Conservation (phyloP, 2,888 invertebrate genomes). For the Metalampra italica region DNA sequence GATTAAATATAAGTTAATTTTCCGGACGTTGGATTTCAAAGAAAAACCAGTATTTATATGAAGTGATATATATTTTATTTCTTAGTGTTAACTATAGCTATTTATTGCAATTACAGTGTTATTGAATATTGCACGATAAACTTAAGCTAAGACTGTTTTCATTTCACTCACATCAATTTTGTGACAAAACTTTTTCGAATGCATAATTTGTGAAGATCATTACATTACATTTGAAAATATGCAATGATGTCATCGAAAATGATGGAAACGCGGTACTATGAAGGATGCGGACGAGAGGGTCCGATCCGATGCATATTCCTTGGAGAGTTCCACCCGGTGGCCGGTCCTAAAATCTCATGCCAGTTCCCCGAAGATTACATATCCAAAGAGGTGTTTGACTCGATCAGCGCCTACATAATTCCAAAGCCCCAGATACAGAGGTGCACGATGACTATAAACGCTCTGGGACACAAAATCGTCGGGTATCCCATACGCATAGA, state of each 20-base stretch:
- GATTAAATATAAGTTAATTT: no score
- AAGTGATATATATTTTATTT: neutral
- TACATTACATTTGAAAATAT: no score
- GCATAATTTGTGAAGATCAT: neutral
- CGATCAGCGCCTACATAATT: slow-evolving; percentile 95
- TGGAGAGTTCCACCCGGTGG: slow-evolving; percentile 86
- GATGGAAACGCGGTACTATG: slow-evolving; percentile 76
- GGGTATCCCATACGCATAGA: slow-evolving; percentile 96
- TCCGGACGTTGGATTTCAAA: neutral
- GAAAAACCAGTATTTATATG: neutral
- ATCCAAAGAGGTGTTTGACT: slow-evolving; percentile 95
- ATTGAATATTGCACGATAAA: neutral
- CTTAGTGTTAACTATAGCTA: neutral
- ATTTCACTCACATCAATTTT: no score
- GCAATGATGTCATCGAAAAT: slow-evolving; percentile 36
- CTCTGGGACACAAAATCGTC: slow-evolving; percentile 90
- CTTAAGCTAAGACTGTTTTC: no score
- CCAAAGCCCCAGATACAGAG: slow-evolving; percentile 95
- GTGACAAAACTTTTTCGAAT: neutral
- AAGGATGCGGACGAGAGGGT: slow-evolving; percentile 84
- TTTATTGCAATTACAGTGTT: neutral
- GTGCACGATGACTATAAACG: slow-evolving; percentile 91
- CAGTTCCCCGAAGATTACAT: slow-evolving; percentile 95
- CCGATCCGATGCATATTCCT: slow-evolving; percentile 90
- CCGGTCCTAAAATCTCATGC: slow-evolving; percentile 90